A percentile compares a stretch with the other conserved stretches of the same genome.
Evolutionary conservation across 2,797 vertebrate genomes (phyloP).

Genomic region (Enteromius fasciolatus): DNA sequence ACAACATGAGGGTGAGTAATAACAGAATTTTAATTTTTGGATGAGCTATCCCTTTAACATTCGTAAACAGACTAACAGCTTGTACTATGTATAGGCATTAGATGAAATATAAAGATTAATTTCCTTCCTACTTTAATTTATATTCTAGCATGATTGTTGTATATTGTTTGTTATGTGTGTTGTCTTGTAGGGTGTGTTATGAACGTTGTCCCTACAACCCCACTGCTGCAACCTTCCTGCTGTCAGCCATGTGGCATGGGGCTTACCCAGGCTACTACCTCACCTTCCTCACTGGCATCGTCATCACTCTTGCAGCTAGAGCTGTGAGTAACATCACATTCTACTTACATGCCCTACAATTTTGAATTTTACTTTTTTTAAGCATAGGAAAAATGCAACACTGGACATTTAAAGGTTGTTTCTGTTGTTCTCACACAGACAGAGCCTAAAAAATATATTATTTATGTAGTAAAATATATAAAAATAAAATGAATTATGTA

Average conservation of each 20-base stretch:
- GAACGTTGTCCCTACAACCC: conserved; percentile 87
- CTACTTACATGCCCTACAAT: background rate
- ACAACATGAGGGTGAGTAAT: background rate
- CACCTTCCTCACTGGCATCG: conserved; percentile 90
- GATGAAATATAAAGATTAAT: background rate
- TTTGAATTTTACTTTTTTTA: background rate
- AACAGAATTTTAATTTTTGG: background rate
- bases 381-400: background rate
- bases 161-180: conserved; percentile 12
- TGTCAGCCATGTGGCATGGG: conserved; percentile 94
- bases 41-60: background rate
- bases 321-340: conserved; percentile 77
- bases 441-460: background rate
- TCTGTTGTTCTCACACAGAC: background rate
- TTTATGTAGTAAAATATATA: background rate
- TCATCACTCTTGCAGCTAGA: conserved; percentile 89
- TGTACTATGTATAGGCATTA: background rate
- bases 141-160: background rate
- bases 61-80: background rate
- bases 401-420: background rate
- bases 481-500: background rate
- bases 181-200: conserved; percentile 86
- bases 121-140: background rate
- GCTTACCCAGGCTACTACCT: conserved; percentile 95
- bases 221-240: conserved; percentile 90